Conservation (phyloP, 1,140 invertebrate species). For the Lepidurus couesii region DNA sequence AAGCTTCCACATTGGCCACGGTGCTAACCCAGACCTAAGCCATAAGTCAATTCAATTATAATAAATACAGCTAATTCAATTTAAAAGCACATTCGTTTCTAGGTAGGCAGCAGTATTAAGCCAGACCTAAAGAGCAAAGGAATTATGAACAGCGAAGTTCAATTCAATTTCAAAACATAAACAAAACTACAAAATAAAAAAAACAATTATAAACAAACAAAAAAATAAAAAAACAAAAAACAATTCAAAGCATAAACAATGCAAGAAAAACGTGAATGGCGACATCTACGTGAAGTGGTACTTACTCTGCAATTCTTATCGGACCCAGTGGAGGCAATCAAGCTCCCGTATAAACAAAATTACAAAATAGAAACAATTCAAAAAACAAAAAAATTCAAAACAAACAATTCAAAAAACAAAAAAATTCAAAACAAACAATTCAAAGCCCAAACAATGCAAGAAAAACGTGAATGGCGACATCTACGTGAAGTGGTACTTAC, state of each 20-base stretch:
- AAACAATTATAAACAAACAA: constrained; percentile 5
- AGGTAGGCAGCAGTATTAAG: constrained; percentile 24
- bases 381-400: not conserved
- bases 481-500: not conserved
- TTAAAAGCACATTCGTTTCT: not conserved
- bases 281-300: not conserved
- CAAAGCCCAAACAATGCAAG: not conserved
- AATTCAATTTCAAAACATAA: not conserved
- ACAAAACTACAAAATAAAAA: not conserved
- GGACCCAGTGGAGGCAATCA: constrained; percentile 25
- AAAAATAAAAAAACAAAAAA: not conserved
- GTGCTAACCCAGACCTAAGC: constrained; percentile 7
- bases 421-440: not conserved
- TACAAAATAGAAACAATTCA: not conserved
- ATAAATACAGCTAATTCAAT: not conserved
- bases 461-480: not conserved
- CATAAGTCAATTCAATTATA: not conserved
- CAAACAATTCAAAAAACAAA: not conserved
- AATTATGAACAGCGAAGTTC: not conserved
- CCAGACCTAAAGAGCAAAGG: constrained; percentile 26
- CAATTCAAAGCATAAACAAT: not conserved
- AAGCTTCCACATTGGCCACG: constrained; percentile 10
- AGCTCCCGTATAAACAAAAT: constrained; percentile 29
- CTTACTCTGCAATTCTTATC: constrained; percentile 25
- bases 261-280: not conserved